Percentiles rank a stretch among this genome's conserved stretches.
These are phyloP conservation scores for Lepidurus arcticus DNA, from an alignment of 1,140 invertebrate species.

Conservation along the genomic window DNA sequence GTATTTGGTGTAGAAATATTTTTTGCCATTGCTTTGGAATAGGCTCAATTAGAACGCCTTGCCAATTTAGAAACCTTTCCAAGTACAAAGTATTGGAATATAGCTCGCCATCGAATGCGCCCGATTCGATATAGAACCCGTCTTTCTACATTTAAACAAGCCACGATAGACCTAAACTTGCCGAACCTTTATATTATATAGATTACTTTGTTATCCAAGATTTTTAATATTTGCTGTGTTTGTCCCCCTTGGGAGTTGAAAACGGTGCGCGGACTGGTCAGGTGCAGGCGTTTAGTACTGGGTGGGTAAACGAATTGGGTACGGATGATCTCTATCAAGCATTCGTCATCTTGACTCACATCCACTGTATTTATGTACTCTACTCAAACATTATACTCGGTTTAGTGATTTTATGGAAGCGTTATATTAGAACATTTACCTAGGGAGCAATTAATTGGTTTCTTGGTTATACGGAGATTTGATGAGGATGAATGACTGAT, in stretches of 20 bases:
- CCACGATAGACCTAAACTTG: neutral
- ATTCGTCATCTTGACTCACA: neutral
- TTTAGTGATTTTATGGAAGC: neutral
- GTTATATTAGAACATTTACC: neutral
- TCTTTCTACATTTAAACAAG: neutral
- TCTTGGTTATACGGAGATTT: too few species aligned
- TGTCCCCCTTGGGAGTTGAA: slow-evolving; percentile 22
- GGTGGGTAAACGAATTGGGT: neutral
- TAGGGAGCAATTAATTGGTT: neutral
- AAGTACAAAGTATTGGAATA: slow-evolving; percentile 37
- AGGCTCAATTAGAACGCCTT: slow-evolving; percentile 36
- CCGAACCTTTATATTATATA: neutral
- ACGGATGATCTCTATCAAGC: neutral
- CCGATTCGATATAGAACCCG: slow-evolving; percentile 26
- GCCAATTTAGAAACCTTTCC: slow-evolving; percentile 34
- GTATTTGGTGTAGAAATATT: too few species aligned
- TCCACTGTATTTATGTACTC: neutral
- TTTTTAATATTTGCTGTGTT: slow-evolving; percentile 23
- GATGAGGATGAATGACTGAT: too few species aligned
- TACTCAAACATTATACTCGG: neutral
- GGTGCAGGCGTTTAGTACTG: neutral
- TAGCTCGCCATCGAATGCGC: slow-evolving; percentile 37
- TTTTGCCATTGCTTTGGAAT: slow-evolving; percentile 30
- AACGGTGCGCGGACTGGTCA: neutral
- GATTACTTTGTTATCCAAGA: slow-evolving; percentile 19